phyloP scores from a whole-genome alignment of 2,888 invertebrate species.

The Tetragonula carbonaria region DNA sequence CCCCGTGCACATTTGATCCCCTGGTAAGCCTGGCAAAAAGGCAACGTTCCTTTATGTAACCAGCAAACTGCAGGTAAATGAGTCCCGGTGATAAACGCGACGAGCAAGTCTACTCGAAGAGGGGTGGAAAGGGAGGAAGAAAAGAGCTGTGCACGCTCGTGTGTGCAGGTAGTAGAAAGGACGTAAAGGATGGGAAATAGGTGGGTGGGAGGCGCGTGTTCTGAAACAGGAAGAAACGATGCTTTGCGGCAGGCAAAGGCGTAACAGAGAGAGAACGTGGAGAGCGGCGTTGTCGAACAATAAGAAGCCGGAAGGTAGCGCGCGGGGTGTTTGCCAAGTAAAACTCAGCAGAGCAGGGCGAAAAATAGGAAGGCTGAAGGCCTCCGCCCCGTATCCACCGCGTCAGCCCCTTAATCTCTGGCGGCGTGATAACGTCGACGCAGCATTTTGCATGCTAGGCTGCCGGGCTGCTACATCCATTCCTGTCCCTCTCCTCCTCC shows the following conservation, averaged over 20 bases:
- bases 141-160: not conserved
- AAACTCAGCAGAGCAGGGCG: constrained; percentile 80
- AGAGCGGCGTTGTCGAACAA: constrained; percentile 70
- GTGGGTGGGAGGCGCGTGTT: not conserved
- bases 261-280: constrained; percentile 56
- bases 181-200: too few relatives aligned
- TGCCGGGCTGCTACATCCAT: constrained; percentile 72
- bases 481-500: constrained; percentile 51
- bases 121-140: constrained; percentile 26
- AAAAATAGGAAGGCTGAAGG: constrained; percentile 77
- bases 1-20: constrained; percentile 16
- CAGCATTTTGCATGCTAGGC: constrained; percentile 82
- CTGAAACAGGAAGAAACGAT: constrained; percentile 50
- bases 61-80: constrained; percentile 70
- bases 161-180: not conserved
- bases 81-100: constrained; percentile 78
- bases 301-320: constrained; percentile 70
- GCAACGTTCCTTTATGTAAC: constrained; percentile 40
- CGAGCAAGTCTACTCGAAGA: constrained; percentile 79
- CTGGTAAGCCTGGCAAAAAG: constrained; percentile 31
- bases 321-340: constrained; percentile 78
- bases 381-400: constrained; percentile 75
- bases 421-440: constrained; percentile 82
- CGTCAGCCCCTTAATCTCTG: constrained; percentile 81
- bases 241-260: constrained; percentile 29